Base-by-base conservation (phyloP, 2,888 invertebrate genomes). In the Eumerus sabulonum region DNA sequence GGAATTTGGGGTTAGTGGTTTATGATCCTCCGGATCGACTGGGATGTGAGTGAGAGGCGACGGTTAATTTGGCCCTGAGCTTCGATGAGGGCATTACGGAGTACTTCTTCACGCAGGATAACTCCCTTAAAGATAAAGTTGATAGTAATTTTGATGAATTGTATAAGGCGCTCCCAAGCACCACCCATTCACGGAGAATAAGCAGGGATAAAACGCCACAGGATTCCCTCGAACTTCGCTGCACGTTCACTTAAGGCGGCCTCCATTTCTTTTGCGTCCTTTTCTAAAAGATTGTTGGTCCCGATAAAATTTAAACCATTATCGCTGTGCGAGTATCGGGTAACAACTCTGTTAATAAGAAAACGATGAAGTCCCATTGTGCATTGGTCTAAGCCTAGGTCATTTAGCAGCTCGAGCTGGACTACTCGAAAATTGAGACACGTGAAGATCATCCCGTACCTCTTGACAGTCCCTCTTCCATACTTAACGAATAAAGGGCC, bases 231-330 rank as follows among this genome's bases (percentile, higher is more conserved):
- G 48, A 16, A 19, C 7, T 48, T 14, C 9, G 48, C 17, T 48
- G 19, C 7, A 17, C 3, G 11, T 13, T 48, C 48, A 13, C 48
- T 19, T 11, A 48, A n/a, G 2, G 17, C 18, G 9, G 17, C n/a
- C 42, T 42, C 44, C 17, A 12, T 40, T n/a, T 54, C n/a, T 45
- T 14, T 38, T 9, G 36, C 35, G 17, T 45, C 47, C 13, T 59
- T 45, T 13, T 56, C 42, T 9, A 42, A 13, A 0, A 18, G 9
- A 9, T 42, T 56, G n/a, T 56, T 56, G n/a, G 40, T 56, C 2
- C 42, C 42, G 0, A 19, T 19, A 13, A 36, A 59, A 4, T 59
- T 59, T 16, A 47, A 35, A n/a, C 59, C 59, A 12, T 59, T 59
- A 18, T 45, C 59, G 9, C 54, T 56, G 18, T 56, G 19, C 4